Percentiles rank a stretch among this genome's conserved stretches.
Evolutionary conservation across 1,140 invertebrate genomes (phyloP).

Genomic region (Brachionus rotundiformis): DNA sequence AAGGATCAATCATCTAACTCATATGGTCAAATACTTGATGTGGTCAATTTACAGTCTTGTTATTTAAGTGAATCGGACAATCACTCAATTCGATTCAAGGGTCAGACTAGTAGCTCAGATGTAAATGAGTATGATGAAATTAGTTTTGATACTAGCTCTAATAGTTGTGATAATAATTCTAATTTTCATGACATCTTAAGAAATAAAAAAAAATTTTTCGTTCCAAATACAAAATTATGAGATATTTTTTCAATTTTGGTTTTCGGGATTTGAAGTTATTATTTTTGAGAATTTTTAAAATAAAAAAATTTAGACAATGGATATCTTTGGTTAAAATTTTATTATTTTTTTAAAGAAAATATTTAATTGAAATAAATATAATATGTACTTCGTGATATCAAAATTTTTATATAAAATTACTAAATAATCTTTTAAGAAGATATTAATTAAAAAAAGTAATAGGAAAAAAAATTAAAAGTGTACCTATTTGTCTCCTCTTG

Average conservation of each 20-base stretch:
- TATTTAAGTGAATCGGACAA: background rate
- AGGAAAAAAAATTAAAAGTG: too few relatives aligned
- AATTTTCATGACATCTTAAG: background rate
- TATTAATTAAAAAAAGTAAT: too few relatives aligned
- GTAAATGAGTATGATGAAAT: constrained; percentile 18
- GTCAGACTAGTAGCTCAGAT: background rate
- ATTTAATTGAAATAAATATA: too few relatives aligned
- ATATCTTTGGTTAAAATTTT: too few relatives aligned
- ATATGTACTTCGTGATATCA: background rate
- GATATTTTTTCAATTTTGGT: background rate
- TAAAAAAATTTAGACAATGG: too few relatives aligned
- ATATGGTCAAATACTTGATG: constrained; percentile 6
- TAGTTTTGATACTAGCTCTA: background rate
- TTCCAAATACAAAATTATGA: constrained; percentile 2
- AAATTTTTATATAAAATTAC: background rate
- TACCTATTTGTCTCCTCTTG: background rate
- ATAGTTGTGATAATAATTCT: background rate
- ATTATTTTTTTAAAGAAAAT: too few relatives aligned
- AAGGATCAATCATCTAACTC: background rate
- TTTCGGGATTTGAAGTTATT: background rate
- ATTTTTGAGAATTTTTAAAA: too few relatives aligned
- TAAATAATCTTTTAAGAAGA: background rate
- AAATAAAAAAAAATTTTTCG: constrained; percentile 25
- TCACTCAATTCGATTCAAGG: background rate
- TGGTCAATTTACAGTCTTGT: constrained; percentile 22